Base-by-base conservation (phyloP, 2,888 invertebrate genomes). In the Gymnocheta viridis region DNA sequence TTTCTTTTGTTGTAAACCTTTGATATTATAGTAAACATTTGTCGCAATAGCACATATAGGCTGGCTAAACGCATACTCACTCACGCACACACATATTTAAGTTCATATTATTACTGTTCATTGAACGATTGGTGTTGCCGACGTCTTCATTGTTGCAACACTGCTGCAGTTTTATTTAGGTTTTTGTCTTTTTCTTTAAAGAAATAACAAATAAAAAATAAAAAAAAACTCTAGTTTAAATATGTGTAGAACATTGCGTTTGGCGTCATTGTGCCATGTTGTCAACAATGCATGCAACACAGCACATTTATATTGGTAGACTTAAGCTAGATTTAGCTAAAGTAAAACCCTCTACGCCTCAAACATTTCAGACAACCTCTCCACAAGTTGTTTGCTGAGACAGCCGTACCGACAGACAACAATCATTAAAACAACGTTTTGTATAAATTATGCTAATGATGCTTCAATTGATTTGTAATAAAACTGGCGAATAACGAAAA, bases 361-460 rank as follows among this genome's bases (percentile, higher is more conserved):
- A 17, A 17, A 32, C 29, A 60, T 60, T 78, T n/a, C 4, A 60
- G 60, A 41, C 49, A 56, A 35, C 4, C 67, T 69, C 38, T 12
- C 14, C 22, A 22, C 38, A 64, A 49, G 24, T 47, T 38, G 4
- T 41, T 49, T 29, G 32, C 69, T 22, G 24, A 60, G 70, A 27
- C 60, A 56, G 60, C 24, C 69, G 62, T 14, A 1, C 22, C 5
- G 35, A 0, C 60, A 79, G 86, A 88, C 87, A 87, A 88, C 88
- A 89, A 91, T 91, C 92, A 91, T 91, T 91, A 91, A 91, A 89
- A 88, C 89, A 91, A 88, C 91, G 91, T 91, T 91, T 92, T 92
- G 92, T 91, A 92, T 91, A 91, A 91, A 92, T 91, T 91, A 91
- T 92, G 92, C 91, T 91, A 91, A 91, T 91, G 91, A 91, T 89